phyloP scores from a whole-genome alignment of 2,888 invertebrate species.

The Unio pictorum region DNA sequence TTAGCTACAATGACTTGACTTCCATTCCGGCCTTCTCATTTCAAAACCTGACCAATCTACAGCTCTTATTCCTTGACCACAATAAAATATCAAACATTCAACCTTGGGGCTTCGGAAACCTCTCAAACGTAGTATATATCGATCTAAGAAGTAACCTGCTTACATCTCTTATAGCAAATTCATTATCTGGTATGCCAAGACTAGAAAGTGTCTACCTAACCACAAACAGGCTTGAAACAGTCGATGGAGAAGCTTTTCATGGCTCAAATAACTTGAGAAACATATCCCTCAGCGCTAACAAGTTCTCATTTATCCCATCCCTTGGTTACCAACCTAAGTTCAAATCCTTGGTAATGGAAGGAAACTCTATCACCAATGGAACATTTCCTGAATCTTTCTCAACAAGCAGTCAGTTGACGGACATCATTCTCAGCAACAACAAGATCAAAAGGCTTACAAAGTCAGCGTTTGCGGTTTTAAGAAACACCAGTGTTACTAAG shows the following conservation, averaged over 20 bases:
- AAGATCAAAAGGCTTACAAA: too few species aligned
- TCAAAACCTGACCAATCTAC: conserved; percentile 21
- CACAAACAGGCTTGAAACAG: too few species aligned
- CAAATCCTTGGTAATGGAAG: conserved; percentile 38
- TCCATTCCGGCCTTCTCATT: conserved; percentile 18
- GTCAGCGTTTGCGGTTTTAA: too few species aligned
- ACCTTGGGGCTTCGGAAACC: conserved; percentile 32
- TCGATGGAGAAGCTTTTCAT: too few species aligned
- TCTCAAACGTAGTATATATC: conserved; percentile 20
- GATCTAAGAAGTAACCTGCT: conserved; percentile 43
- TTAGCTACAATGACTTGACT: conserved; percentile 38
- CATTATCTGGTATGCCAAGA: too few species aligned
- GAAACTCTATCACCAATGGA: conserved; percentile 41
- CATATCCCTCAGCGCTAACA: conserved; percentile 40
- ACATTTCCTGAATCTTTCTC: conserved; percentile 6
- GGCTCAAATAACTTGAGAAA: conserved; percentile 12
- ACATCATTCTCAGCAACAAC: too few species aligned
- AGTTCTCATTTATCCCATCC: conserved; percentile 30
- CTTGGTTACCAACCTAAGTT: conserved; percentile 35
- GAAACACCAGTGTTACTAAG: too few species aligned
- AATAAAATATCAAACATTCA: conserved; percentile 37
- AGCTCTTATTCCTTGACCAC: conserved; percentile 23
- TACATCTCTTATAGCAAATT: conserved; percentile 9
- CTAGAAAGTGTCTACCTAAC: too few species aligned
- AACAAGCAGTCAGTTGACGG: too few species aligned